Base-by-base conservation (phyloP, 2,797 vertebrate genomes). In the Glyptemys insculpta region DNA sequence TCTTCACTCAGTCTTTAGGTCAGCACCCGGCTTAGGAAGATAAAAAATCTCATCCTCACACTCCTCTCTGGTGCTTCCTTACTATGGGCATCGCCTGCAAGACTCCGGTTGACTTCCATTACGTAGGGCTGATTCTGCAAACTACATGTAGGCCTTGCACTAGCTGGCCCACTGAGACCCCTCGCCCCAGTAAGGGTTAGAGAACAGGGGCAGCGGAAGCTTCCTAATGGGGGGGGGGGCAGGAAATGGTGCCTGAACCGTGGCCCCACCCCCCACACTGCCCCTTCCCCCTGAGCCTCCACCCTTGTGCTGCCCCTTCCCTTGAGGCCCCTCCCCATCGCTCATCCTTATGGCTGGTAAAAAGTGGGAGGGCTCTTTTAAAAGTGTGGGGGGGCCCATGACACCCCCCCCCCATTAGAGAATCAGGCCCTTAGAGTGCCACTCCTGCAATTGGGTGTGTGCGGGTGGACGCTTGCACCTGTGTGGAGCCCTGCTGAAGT, bases 291-390 rank as follows among this genome's bases (percentile, higher is more conserved):
- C 4, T 6, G 7, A 57, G 12, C 25, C 12, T 27, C 56, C 56
- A 57, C 11, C 5, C 27, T 6, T 21, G 11, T 6, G 56, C 56
- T 5, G 11, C 56, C 27, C 11, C 27, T 57, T 29, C 27, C 56
- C 11, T 4, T 6, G 56, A 29, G 27, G 25, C 10, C 27, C 12
- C 56, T 12, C 27, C 25, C 10, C 1, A 1, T 29, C 1, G 5
- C 56, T 57, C 56, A 29, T 57, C 56, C 56, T 57, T 29, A 29
- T 8, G 11, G 25, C 56, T 2, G 5, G 53, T 9, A 54, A 54
- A 54, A 54, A 54, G 53, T 54, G 53, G 52, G 52, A 19, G 18
- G 18, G 18, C 52, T 52, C 16, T 52, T 52, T 52, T 52, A 52
- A 52, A 52, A 16, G 5, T 52, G 56, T 41, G 5, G 41, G 12